These are phyloP conservation scores for Falcunculus frontatus DNA, from an alignment of 2,113 vertebrate genomes.

Conservation along the genomic window DNA sequence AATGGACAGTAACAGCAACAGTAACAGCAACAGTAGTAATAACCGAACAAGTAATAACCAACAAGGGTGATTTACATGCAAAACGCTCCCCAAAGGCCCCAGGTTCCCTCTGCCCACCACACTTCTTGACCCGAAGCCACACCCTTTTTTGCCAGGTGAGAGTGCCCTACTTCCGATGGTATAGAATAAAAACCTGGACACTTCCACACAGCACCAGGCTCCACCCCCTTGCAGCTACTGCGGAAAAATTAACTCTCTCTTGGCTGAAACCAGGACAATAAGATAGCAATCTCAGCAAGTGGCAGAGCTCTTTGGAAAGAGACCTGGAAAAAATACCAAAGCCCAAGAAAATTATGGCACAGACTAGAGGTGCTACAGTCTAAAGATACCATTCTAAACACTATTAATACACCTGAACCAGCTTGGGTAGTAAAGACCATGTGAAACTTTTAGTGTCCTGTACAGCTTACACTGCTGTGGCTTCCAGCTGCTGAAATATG, in stretches of 20 bases:
- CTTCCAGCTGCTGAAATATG: neutral
- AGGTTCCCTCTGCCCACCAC: neutral
- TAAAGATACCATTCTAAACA: neutral
- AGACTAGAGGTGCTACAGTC: neutral
- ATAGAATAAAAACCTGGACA: neutral
- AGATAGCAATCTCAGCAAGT: neutral
- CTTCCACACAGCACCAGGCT: neutral
- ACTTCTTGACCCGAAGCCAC: neutral
- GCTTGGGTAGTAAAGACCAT: neutral
- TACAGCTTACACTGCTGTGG: neutral
- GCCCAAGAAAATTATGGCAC: neutral
- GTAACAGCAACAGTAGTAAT: neutral
- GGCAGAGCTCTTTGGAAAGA: neutral
- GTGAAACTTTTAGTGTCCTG: neutral
- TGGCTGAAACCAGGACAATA: neutral
- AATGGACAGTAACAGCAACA: neutral
- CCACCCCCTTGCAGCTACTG: neutral
- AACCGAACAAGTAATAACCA: too few species aligned
- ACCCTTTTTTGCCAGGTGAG: neutral
- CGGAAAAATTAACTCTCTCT: neutral
- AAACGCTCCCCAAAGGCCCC: neutral
- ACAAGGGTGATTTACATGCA: neutral
- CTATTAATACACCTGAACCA: neutral
- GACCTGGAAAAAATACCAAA: neutral
- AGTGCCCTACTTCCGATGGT: neutral